These are phyloP conservation scores for Arenaria interpres DNA, from an alignment of 2,113 vertebrate genomes.

Conservation along the genomic window DNA sequence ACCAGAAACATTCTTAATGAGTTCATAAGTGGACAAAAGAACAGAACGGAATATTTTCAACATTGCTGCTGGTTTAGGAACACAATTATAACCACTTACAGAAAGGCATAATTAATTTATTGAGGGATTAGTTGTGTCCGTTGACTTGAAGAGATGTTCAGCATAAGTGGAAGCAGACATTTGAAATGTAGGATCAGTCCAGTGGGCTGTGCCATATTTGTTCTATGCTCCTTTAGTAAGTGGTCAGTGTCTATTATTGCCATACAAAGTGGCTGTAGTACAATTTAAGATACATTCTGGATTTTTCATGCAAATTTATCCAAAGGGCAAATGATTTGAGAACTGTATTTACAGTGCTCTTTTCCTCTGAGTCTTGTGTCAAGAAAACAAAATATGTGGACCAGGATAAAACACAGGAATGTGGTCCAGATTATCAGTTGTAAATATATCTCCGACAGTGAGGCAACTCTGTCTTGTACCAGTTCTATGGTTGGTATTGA, in stretches of 20 bases:
- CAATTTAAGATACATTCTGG: not conserved
- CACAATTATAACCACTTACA: not conserved
- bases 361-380: not conserved
- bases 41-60: not conserved
- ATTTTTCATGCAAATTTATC: not conserved
- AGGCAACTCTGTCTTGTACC: not conserved
- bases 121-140: not conserved
- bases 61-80: not conserved
- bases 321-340: not conserved
- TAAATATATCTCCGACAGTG: not conserved
- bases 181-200: not conserved
- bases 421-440: not conserved
- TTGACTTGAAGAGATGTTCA: not conserved
- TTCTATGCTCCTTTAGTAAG: not conserved
- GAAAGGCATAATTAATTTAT: not conserved
- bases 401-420: not conserved
- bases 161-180: not conserved
- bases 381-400: not conserved
- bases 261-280: not conserved
- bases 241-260: not conserved
- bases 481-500: not conserved
- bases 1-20: not conserved
- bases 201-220: not conserved
- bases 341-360: not conserved
- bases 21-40: not conserved